Conservation (phyloP, 2,888 invertebrate genomes). For the Dolichomitus sp. region DNA sequence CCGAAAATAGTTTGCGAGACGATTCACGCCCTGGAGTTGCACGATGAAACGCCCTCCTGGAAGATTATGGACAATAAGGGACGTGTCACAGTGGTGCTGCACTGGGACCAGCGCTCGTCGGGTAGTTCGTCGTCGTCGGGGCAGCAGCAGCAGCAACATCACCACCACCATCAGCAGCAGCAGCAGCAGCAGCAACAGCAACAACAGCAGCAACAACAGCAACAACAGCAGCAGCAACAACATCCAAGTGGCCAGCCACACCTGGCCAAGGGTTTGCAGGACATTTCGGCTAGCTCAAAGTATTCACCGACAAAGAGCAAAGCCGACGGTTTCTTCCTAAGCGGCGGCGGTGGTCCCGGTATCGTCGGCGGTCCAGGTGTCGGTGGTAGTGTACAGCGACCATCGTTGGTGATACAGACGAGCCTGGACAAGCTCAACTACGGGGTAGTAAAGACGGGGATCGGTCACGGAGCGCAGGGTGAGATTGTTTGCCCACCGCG, state of each 20-base stretch:
- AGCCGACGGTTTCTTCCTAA: constrained; percentile 83
- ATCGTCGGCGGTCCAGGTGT: neutral
- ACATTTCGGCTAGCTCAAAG: constrained; percentile 79
- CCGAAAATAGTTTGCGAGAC: constrained; percentile 99
- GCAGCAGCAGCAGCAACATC: constrained; percentile 74
- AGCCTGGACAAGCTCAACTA: constrained; percentile 90
- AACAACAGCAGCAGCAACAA: constrained; percentile 81
- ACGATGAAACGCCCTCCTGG: constrained; percentile 99
- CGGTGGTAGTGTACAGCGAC: constrained; percentile 86
- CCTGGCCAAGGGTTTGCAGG: constrained; percentile 87
- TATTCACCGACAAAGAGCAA: constrained; percentile 88
- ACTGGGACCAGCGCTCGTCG: constrained; percentile 97
- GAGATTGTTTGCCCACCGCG: constrained; percentile 83
- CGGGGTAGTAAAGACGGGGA: constrained; percentile 77
- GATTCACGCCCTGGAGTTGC: constrained; percentile 97
- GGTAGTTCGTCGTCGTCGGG: constrained; percentile 83
- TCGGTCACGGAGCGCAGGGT: constrained; percentile 87
- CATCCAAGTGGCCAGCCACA: constrained; percentile 84
- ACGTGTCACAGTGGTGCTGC: constrained; percentile 97
- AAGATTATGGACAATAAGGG: constrained; percentile 99
- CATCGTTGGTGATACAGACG: constrained; percentile 92
- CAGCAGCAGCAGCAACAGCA: constrained; percentile 77
- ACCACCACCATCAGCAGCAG: constrained; percentile 81
- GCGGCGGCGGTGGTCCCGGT: constrained; percentile 72
- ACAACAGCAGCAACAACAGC: constrained; percentile 77